A percentile compares a stretch with the other conserved stretches of the same genome.
Evolutionary conservation across 2,113 vertebrate species (phyloP).

Genomic region (Solea senegalensis): DNA sequence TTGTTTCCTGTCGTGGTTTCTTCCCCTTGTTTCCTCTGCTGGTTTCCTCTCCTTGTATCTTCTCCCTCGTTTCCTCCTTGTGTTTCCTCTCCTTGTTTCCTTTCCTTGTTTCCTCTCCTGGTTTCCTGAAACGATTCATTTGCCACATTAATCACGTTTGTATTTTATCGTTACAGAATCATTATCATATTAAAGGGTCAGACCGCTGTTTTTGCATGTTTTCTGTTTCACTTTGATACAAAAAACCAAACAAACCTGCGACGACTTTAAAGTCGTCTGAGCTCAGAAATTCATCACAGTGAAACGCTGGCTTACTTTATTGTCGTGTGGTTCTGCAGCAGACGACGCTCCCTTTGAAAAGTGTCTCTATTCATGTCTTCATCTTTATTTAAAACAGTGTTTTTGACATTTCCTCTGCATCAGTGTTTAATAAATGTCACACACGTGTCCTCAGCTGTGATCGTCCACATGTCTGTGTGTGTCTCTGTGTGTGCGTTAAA

Average conservation of each 20-base stretch:
- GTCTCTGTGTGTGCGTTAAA: no score
- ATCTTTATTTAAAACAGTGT: not conserved
- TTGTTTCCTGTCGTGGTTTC: no score
- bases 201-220: not conserved
- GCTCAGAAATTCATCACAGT: no score
- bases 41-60: no score
- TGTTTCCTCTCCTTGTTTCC: constrained; percentile 21
- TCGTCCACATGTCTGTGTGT: no score
- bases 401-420: no score
- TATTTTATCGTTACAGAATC: not conserved
- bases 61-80: not conserved
- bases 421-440: no score
- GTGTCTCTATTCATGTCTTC: not conserved
- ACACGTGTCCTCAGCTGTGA: no score
- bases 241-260: no score
- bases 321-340: not conserved
- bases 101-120: no score
- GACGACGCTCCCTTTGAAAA: not conserved
- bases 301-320: not conserved
- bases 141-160: constrained; percentile 39
- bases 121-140: constrained; percentile 25
- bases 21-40: no score
- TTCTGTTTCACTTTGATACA: not conserved
- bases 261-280: no score
- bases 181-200: constrained; percentile 31